Evolutionary conservation across 2,113 vertebrate genomes (phyloP), one percentile per base, ranked within the genome.

Genomic region (Tachuris rubrigastra): DNA sequence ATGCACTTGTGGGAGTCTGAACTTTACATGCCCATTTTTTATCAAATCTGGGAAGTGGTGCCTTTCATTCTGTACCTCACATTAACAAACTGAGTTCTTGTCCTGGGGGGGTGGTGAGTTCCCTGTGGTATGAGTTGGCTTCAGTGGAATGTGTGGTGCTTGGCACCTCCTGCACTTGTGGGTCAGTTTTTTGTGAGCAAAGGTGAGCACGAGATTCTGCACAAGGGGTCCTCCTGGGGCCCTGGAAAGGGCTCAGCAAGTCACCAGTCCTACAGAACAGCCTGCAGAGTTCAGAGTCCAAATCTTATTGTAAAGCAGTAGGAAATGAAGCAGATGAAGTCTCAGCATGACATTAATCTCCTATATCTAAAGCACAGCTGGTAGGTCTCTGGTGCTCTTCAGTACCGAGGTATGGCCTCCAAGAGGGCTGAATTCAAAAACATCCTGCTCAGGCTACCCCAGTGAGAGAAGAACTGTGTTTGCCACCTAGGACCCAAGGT

Each of bases 191-290:
- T 93, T 5, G 46, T 1, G 6, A 69, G 13, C 23, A 22, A 33
- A 55, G 56, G n/a, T 0, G 1, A 69, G 91, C 67, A 27, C 0
- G 1, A 52, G 31, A 23, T 25, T 52, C 87, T 56, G 74, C 0
- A 1, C 25, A 11, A 20, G 71, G 33, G 47, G 66, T 66, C 23
- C 41, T 83, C 7, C 6, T 42, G 39, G 77, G 46, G 53, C 76
- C 49, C 35, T 0, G 1, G 55, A 68, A 80, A 41, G 47, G 52
- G 39, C 37, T 72, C 56, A 25, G 37, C 74, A n/a, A 27, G 41
- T n/a, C 47, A 73, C 35, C 2, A 22, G 4, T 75, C 52, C 66
- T 65, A 5, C 44, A 58, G 52, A 42, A 53, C 56, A n/a, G 52
- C 33, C 53, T 81, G 41, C n/a, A 50, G 69, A n/a, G 59, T 22